phyloP scores from a whole-genome alignment of 2,113 vertebrate genomes.

The Paedocypris sp. region DNA sequence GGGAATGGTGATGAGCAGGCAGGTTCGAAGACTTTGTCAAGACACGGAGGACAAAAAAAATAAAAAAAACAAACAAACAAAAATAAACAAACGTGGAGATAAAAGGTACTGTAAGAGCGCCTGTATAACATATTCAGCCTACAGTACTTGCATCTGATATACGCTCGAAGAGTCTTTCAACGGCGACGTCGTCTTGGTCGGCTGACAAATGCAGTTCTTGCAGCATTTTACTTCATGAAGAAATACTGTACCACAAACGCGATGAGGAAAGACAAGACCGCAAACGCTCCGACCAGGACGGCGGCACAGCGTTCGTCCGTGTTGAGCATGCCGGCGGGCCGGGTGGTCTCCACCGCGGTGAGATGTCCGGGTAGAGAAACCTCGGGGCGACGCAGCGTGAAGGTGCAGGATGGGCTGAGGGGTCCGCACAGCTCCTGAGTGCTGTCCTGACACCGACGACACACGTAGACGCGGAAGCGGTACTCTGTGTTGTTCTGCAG shows the following conservation, averaged over 20 bases:
- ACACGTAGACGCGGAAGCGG: slow-evolving; percentile 85
- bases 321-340: slow-evolving; percentile 68
- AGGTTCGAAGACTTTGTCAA: slow-evolving; percentile 23
- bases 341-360: slow-evolving; percentile 53
- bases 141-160: slow-evolving; percentile 71
- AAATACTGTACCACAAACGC: slow-evolving; percentile 96
- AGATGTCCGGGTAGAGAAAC: slow-evolving; percentile 56
- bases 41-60: slow-evolving; percentile 34
- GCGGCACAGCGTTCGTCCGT: slow-evolving; percentile 92
- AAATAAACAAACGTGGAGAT: no score
- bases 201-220: not conserved
- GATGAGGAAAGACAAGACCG: slow-evolving; percentile 83
- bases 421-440: slow-evolving; percentile 88
- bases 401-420: slow-evolving; percentile 81
- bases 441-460: slow-evolving; percentile 79
- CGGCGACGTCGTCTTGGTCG: slow-evolving; percentile 1
- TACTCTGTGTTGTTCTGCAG: slow-evolving; percentile 92
- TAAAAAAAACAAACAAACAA: slow-evolving; percentile 19
- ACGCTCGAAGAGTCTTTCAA: slow-evolving; percentile 61
- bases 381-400: slow-evolving; percentile 71
- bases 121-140: slow-evolving; percentile 73
- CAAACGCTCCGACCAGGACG: slow-evolving; percentile 83
- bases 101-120: slow-evolving; percentile 61
- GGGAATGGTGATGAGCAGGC: slow-evolving; percentile 5
- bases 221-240: slow-evolving; percentile 82